Evolutionary conservation across 1,140 invertebrate genomes (phyloP), one percentile per base, ranked within the genome.

Genomic region (Zelostemma sp.): DNA sequence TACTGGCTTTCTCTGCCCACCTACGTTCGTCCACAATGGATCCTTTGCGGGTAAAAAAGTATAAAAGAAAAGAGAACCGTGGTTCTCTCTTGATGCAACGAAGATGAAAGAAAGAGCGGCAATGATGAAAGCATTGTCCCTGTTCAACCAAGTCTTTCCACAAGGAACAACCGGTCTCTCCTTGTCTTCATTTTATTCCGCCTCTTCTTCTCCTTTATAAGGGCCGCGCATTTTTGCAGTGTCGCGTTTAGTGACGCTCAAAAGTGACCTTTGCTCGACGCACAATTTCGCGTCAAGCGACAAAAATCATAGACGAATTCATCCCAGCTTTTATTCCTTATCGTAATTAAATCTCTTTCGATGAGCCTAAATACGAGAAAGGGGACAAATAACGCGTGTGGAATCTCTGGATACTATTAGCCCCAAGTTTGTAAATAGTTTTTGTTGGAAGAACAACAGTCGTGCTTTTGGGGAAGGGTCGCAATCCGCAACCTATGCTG

Each of bases 121-220:
- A 83, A 84, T 81, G 83, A 85, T 86, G 80, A 85, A 85, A 86
- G 83, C 82, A 85, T 86, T 85, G 84, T 86, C 75, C 80, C 76
- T 70, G 72, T 75, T 79, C 73, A 77, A 76, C 72, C 47, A 35
- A 58, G 68, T 62, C 61, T 73, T 62, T 61, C 62, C 65, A 64
- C 67, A 67, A 71, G 62, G 70, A 59, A 56, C 70, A 67, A 62
- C 48, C 64, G 64, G 61, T 70, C 71, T 18, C 50, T 71, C 64
- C 21, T 47, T 28, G 40, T 65, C 47, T 55, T 57, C 51, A 41
- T 60, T 46, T 62, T 53, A 28, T 50, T 49, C 41, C 51, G 51
- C 25, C 61, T 31, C 19, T 25, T 66, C 46, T 61, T 49, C 51
- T 31, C 19, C 16, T 9, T 14, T 46, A 46, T 28, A 28, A 11